Evolutionary conservation across 2,888 invertebrate genomes (phyloP), one percentile per base, ranked within the genome.

Genomic region (Pyrgus malvae): DNA sequence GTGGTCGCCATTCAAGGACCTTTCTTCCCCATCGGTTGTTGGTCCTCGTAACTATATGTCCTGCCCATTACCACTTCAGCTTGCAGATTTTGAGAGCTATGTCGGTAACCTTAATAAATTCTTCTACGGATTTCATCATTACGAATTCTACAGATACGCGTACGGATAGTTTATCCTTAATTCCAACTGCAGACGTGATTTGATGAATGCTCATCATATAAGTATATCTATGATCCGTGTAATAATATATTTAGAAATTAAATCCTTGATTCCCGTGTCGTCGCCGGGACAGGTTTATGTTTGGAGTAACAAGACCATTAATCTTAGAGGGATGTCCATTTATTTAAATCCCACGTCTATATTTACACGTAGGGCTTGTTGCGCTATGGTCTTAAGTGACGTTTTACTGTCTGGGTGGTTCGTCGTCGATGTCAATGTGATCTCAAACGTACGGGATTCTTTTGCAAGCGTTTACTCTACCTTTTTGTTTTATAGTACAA

Each of bases 331-430:
- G 53, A 40, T 48, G 55, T 50, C 51, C 61, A 62, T 61, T 64
- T 61, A 62, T 64, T 59, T 60, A 59, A 62, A 63, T 59, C 58
- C 53, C 51, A 44, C 61, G 60, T 72, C 78, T 83, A 83, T 80
- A 84, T 84, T 80, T 81, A 74, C 65, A 45, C 57, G 40, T 14
- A 17, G 44, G 51, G 63, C 59, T 62, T 68, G 60, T 61, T 67
- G 60, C 66, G 68, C 67, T 67, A 64, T 66, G 62, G 70, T 78
- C 66, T 69, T 72, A 69, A 74, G 70, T 68, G 74, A 78, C 76
- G 78, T 83, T 86, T 86, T 81, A 70, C 64, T 66, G 78, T 84
- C 79, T 84, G 86, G 84, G 85, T 85, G 85, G 86, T 63, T 68
- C 65, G 66, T 70, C 65, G 71, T 62, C 57, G 54, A 61, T 66